A percentile compares a stretch with the other conserved stretches of the same genome.
Conservation (phyloP, 1,140 invertebrate genomes). For the Drosophila rhopaloa region DNA sequence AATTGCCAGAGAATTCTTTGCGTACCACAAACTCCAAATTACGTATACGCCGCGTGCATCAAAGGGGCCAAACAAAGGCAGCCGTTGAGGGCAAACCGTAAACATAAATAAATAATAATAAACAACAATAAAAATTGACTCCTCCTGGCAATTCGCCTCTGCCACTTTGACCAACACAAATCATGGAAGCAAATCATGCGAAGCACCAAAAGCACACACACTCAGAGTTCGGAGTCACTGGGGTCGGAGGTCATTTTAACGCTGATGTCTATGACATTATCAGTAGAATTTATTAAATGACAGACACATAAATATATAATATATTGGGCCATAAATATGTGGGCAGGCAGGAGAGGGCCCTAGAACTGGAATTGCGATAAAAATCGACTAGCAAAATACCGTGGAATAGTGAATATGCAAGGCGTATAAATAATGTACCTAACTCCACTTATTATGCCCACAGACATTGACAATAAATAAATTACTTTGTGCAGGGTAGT, state of each 20-base stretch:
- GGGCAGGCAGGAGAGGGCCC: neutral
- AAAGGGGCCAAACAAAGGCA: neutral
- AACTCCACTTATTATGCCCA: too few relatives aligned
- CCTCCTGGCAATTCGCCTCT: slow-evolving; percentile 5
- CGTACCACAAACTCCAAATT: neutral
- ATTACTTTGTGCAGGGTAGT: slow-evolving; percentile 2
- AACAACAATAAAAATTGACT: slow-evolving; percentile 49
- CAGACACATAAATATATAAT: slow-evolving; percentile 68
- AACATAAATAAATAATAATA: slow-evolving; percentile 53
- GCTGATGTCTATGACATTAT: slow-evolving; percentile 67
- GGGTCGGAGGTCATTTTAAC: slow-evolving; percentile 54
- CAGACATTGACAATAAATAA: neutral
- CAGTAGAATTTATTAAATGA: slow-evolving; percentile 67
- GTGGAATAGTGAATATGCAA: neutral
- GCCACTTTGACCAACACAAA: slow-evolving; percentile 49
- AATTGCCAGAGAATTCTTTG: neutral
- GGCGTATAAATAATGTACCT: neutral
- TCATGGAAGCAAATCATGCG: slow-evolving; percentile 49
- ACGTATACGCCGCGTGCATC: slow-evolving; percentile 10
- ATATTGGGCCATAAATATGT: slow-evolving; percentile 63
- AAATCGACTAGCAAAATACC: slow-evolving; percentile 6
- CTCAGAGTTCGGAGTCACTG: neutral
- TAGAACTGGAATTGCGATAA: neutral
- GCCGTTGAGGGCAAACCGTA: slow-evolving; percentile 5
- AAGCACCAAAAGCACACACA: slow-evolving; percentile 18